Evolutionary conservation across 2,888 invertebrate species (phyloP), one percentile per base, ranked within the genome.

Genomic region (Diarsia dahlii): DNA sequence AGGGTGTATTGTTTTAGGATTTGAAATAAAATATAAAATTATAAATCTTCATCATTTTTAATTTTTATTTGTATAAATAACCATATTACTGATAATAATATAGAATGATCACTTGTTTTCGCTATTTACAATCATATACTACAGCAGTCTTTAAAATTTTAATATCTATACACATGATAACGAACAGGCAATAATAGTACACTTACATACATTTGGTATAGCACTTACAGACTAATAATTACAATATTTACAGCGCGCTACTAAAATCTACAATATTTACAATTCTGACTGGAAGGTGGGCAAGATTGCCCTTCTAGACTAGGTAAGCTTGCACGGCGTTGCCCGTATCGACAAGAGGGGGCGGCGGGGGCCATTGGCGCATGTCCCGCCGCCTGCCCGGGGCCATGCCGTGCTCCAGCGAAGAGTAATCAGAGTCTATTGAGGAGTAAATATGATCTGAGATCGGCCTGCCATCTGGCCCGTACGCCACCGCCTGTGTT

Each of bases 371-470:
- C 96, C 96, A 96, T 63, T 96, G 96, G 9, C 96, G 92, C 88
- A 94, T 92, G 73, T 95, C 96, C 76, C 95, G 93, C 88, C 95
- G 95, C 87, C 94, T 93, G 76, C 94, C 97, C 85, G 94, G 97
- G 90, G 95, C 95, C 96, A 96, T 95, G 74, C 98, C 98, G 87
- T 98, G 97, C 94, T 98, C 98, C 89, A 98, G 97, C 76, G 98
- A 98, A 89, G 98, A 98, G 92, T 98, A 98, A 94, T 98, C 98
- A 79, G 98, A 98, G 94, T 99, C 98, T 94, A 99, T 99, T 91
- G 98, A 98, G 74, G 98, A 98, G 93, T 99, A 99, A 91, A 99
- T 99, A 93, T 98, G 98, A 95, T 99, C 98, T 87, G 98, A 98
- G 84, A 98, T 97, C 70, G 98, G 98, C 90, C 98, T 96, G 84